Evolutionary conservation across 2,113 vertebrate genomes (phyloP).

Genomic region (Marmota flaviventris): DNA sequence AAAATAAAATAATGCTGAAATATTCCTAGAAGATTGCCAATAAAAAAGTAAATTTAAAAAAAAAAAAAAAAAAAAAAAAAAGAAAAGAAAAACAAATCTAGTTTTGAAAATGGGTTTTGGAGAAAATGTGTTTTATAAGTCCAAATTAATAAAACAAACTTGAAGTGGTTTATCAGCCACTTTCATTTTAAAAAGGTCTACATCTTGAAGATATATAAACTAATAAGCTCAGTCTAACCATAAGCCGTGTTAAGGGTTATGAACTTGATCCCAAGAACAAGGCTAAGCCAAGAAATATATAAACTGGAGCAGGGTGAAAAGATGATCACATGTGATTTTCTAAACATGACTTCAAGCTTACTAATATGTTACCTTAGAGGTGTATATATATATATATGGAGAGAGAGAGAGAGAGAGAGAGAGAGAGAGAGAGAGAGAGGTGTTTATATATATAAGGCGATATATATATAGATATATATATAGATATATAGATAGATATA

Average conservation of each 20-base stretch:
- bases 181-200: neutral
- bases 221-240: neutral
- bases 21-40: no score
- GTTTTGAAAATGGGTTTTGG: constrained; percentile 15
- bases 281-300: neutral
- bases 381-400: neutral
- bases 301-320: neutral
- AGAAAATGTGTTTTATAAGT: neutral
- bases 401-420: no score
- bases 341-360: neutral
- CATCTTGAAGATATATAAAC: constrained; percentile 13
- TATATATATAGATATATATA: neutral
- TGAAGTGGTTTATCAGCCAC: neutral
- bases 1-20: no score
- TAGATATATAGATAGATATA: no score
- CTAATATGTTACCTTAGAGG: neutral
- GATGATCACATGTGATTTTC: neutral
- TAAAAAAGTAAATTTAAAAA: no score
- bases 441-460: neutral
- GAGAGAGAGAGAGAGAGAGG: no score
- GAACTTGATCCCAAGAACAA: neutral
- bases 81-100: neutral
- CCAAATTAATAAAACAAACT: neutral
- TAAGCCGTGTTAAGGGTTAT: neutral
- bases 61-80: no score